Conservation (phyloP, 2,888 invertebrate genomes). For the Chrysolina americana region DNA sequence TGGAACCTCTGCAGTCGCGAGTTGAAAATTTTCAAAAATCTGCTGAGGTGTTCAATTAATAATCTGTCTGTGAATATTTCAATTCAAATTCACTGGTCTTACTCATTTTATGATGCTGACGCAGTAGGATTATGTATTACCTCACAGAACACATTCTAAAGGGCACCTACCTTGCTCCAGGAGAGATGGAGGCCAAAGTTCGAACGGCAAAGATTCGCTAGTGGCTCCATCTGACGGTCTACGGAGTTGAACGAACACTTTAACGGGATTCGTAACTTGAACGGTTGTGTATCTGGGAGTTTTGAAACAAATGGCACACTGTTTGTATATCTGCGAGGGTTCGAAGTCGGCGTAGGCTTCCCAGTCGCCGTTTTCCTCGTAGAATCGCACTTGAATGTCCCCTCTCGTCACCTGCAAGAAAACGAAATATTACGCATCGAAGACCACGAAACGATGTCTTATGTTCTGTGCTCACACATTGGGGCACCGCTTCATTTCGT, state of each 20-base stretch:
- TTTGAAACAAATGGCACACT: slow-evolving; percentile 87
- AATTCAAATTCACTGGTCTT: no score
- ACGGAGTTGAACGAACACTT: slow-evolving; percentile 86
- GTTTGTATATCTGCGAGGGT: slow-evolving; percentile 90
- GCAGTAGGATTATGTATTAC: no score
- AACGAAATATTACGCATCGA: not conserved
- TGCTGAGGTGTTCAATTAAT: no score
- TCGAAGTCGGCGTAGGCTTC: slow-evolving; percentile 89
- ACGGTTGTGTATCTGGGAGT: slow-evolving; percentile 83
- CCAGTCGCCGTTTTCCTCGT: slow-evolving; percentile 85
- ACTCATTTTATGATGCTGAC: no score
- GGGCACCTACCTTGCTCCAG: slow-evolving; percentile 87
- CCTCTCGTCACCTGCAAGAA: slow-evolving; percentile 81
- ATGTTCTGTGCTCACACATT: no score
- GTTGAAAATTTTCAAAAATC: no score
- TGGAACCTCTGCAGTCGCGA: no score
- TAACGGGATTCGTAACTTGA: slow-evolving; percentile 81
- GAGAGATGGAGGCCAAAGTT: slow-evolving; percentile 77
- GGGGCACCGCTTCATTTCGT: no score
- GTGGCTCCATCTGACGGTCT: slow-evolving; percentile 88
- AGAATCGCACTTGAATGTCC: slow-evolving; percentile 92
- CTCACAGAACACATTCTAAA: no score
- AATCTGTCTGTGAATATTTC: no score
- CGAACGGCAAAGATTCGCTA: slow-evolving; percentile 89
- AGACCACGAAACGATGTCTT: no score